Base-by-base conservation (phyloP, 2,113 vertebrate species). In the Vimba vimba region DNA sequence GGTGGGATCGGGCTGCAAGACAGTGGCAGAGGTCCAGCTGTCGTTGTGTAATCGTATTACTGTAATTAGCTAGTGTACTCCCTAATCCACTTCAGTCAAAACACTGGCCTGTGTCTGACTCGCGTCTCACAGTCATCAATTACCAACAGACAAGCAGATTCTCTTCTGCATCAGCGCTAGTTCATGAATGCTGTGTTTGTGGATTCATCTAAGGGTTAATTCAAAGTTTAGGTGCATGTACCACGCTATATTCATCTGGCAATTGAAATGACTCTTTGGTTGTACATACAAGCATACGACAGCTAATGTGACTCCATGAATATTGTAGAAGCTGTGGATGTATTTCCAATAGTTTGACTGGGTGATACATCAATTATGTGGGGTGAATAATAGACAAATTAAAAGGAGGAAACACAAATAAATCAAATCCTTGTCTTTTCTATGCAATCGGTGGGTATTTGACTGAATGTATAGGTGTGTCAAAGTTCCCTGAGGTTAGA, bases 71-170 rank as follows among this genome's bases (percentile, higher is more conserved):
- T 74, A 71, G 83, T 47, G 84, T 85, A 69, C 62, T 69, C 39
- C 25, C 25, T 88, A 88, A 88, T 85, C 87, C 79, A 52, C 87
- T 71, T 47, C 84, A 85, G 86, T 81, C 83, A 87, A 87, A 88
- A 85, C 84, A 85, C 83, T 55, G 80, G 43, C 45, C 43, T 52
- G 79, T 30, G 79, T 64, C 57, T 85, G 84, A 78, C 60, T 79
- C 33, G 33, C 33, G 33, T 33, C 33, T 33, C 75, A 68, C 62
- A 12, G 71, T 59, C 73, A 33, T 66, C 83, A 88, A 77, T 88
- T 71, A 88, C 60, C 47, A 62, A 25, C 8, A 55, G 21, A 15
- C 19, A 6, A 30, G 21, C 45, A 82, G 69, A 85, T 64, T 82
- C 64, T 78, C 81, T 36, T 75, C 45, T 45, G 8, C 17, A 0